Percentiles rank a stretch among this genome's conserved stretches.
Conservation (phyloP, 2,113 vertebrate genomes). For the Brachyistius frenatus region DNA sequence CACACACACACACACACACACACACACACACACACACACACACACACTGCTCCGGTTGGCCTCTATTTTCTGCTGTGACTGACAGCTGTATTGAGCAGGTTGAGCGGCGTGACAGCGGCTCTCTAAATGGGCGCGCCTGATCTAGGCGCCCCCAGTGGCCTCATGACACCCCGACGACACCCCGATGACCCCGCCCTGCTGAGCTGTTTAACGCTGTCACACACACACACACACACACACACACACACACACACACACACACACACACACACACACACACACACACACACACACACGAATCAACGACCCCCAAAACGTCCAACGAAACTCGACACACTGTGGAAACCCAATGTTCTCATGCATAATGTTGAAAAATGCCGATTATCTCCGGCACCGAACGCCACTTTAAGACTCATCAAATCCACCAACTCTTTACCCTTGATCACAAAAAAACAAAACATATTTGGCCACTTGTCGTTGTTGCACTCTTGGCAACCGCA, state of each 20-base stretch:
- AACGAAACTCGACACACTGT: slow-evolving; percentile 4
- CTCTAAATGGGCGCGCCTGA: slow-evolving; percentile 26
- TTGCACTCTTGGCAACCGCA: slow-evolving; percentile 35
- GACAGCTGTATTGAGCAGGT: slow-evolving; percentile 68
- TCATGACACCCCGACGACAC: slow-evolving; percentile 48
- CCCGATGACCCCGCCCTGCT: slow-evolving; percentile 7
- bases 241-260: background rate
- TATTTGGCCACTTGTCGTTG: slow-evolving; percentile 19
- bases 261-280: background rate
- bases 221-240: background rate
- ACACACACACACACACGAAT: background rate
- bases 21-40: background rate
- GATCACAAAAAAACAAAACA: slow-evolving; percentile 26
- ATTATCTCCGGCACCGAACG: slow-evolving; percentile 25
- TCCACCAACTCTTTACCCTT: slow-evolving; percentile 26
- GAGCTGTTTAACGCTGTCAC: slow-evolving; percentile 59
- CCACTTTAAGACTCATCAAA: slow-evolving; percentile 42
- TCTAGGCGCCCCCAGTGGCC: slow-evolving; percentile 46
- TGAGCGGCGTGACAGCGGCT: slow-evolving; percentile 43
- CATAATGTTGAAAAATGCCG: slow-evolving; percentile 43
- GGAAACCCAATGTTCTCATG: no score
- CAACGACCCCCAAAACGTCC: background rate
- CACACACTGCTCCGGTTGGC: background rate
- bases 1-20: background rate
- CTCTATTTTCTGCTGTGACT: slow-evolving; percentile 57